Evolutionary conservation across 2,113 vertebrate species (phyloP), one percentile per base, ranked within the genome.

Genomic region (Melanocharis versteri): DNA sequence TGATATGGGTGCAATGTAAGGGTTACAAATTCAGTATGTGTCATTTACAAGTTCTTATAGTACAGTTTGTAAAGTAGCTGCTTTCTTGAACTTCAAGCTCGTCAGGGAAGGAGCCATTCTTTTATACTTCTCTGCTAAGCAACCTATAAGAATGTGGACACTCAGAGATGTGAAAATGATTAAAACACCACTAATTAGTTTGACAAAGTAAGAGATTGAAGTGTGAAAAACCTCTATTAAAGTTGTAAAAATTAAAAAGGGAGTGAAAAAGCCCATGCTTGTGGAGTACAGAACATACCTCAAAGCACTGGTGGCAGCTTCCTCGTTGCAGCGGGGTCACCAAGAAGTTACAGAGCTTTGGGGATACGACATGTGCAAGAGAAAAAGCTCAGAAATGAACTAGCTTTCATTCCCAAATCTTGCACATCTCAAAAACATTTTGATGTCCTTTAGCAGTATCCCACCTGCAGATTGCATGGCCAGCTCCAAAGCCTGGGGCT

Each of bases 161-260:
- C 58, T 83, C 39, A 62, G 69, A 89, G 58, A 69, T 45, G 70
- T 6, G 54, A 85, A 90, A 95, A 31, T 66, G 8, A 93, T 94
- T 83, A 83, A 93, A 94, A 77, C 54, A 42, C 35, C 54, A 54
- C 82, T 96, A 73, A 94, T 90, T 92, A 91, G 30, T 71, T 80
- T 81, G 76, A 77, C 62, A 90, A 93, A 82, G 37, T 62, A 78
- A 90, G 79, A 77, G 10, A 51, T 40, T 77, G 58, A 54, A 75
- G 76, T 68, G 72, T 78, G 20, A 37, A 71, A 90, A 94, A 61
- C 16, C 42, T 85, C 58, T 23, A 58, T 82, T 82, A 61, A 60
- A 64, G 35, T 0, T 66, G 48, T 71, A 90, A 77, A 89, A 88
- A 80, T 72, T 54, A 66, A 71, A 65, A 77, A 77, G 42, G 20